A percentile compares a stretch with the other conserved stretches of the same genome.
Conservation (phyloP, 2,113 vertebrate species). For the Gallinago jamesoni region DNA sequence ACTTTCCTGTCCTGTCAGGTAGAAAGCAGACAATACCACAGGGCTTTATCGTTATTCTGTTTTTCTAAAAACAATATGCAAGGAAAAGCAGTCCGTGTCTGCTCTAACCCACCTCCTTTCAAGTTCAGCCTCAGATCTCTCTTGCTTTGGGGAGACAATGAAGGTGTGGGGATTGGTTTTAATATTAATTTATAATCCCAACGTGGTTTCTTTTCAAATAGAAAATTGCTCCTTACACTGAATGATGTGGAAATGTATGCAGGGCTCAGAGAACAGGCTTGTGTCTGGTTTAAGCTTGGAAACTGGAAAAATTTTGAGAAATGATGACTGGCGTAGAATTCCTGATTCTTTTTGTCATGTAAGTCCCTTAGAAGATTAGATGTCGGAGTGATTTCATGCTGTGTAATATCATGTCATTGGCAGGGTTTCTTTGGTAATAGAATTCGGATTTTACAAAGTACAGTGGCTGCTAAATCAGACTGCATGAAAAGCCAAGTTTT, state of each 20-base stretch:
- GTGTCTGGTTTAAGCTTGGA: background rate
- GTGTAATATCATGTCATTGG: background rate
- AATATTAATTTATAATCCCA: slow-evolving; percentile 7
- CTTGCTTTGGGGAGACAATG: background rate
- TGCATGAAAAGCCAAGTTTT: background rate
- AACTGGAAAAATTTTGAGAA: slow-evolving; percentile 16
- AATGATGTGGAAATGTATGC: background rate
- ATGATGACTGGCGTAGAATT: slow-evolving; percentile 15
- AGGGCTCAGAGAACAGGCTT: background rate
- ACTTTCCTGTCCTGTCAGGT: background rate
- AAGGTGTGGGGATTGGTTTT: background rate
- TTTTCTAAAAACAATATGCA: background rate
- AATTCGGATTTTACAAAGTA: slow-evolving; percentile 12
- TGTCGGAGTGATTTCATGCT: slow-evolving; percentile 22
- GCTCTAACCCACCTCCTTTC: background rate
- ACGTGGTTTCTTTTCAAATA: background rate
- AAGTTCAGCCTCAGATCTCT: background rate
- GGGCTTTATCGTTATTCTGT: background rate
- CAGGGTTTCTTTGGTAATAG: slow-evolving; percentile 10
- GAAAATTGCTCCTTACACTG: background rate
- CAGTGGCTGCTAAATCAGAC: background rate
- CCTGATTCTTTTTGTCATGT: background rate
- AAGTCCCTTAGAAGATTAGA: slow-evolving; percentile 13
- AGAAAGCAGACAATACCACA: background rate
- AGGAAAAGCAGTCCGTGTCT: background rate